Conservation (phyloP, 2,113 vertebrate genomes). For the Brachyhypopomus occidentalis region DNA sequence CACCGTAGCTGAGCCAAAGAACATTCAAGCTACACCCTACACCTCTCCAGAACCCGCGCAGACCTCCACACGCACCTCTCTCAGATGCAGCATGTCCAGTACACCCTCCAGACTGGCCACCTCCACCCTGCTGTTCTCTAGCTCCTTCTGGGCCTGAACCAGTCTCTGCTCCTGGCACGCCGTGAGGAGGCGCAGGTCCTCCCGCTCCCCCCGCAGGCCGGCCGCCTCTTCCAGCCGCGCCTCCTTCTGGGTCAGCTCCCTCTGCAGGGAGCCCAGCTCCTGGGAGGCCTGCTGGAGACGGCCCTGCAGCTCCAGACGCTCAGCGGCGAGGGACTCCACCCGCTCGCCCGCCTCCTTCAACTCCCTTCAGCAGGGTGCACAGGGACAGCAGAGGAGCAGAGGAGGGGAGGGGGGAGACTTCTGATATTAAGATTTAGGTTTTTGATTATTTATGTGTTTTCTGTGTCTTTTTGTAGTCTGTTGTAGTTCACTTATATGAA, state of each 20-base stretch:
- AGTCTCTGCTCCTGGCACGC: slow-evolving; percentile 75
- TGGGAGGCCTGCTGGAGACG: slow-evolving; percentile 72
- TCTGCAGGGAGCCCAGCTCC: slow-evolving; percentile 74
- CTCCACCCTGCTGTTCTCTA: slow-evolving; percentile 79
- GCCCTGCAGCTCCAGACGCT: slow-evolving; percentile 72
- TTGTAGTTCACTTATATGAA: too few species aligned
- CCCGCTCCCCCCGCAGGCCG: slow-evolving; percentile 76
- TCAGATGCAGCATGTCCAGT: slow-evolving; percentile 76
- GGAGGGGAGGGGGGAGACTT: background rate
- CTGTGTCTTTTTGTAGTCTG: too few species aligned
- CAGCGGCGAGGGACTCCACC: slow-evolving; percentile 69
- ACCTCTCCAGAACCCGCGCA: too few species aligned
- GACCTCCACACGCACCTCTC: slow-evolving; percentile 62
- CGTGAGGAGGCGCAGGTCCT: slow-evolving; percentile 73
- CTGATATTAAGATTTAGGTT: too few species aligned
- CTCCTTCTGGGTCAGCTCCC: slow-evolving; percentile 73
- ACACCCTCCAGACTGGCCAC: slow-evolving; percentile 79
- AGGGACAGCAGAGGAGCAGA: background rate
- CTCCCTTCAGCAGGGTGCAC: slow-evolving; percentile 63
- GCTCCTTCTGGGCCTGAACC: slow-evolving; percentile 75
- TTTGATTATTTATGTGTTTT: background rate
- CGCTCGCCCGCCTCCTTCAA: slow-evolving; percentile 75
- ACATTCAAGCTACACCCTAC: too few species aligned
- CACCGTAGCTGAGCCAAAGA: too few species aligned
- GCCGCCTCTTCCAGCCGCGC: slow-evolving; percentile 67